A percentile compares a stretch with the other conserved stretches of the same genome.
These are phyloP conservation scores for Plecturocebus donacophilus DNA, from an alignment of 2,113 vertebrate genomes.

Conservation along the genomic window DNA sequence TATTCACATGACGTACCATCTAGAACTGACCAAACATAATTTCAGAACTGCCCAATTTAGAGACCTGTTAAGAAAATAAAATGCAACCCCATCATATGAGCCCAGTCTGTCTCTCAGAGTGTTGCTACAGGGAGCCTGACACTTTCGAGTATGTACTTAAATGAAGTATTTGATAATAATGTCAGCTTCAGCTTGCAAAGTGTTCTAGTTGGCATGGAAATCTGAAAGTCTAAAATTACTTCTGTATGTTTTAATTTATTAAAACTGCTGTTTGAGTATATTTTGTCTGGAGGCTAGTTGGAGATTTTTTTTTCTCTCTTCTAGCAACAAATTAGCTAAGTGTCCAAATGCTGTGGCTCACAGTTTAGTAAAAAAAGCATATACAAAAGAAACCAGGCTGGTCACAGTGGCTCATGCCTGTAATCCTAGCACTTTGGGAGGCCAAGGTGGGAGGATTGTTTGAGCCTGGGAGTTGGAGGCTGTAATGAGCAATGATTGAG, in stretches of 20 bases:
- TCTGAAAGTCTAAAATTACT: conserved; percentile 21
- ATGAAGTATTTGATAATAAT: not conserved
- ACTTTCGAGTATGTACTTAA: not conserved
- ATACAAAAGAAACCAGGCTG: not conserved
- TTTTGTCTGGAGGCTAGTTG: not conserved
- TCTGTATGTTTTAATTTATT: not conserved
- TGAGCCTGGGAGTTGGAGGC: too few relatives aligned
- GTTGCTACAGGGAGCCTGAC: not conserved
- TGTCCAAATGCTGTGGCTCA: conserved; percentile 1
- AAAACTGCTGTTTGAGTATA: not conserved
- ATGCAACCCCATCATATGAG: not conserved
- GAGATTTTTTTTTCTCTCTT: not conserved
- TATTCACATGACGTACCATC: conserved; percentile 44
- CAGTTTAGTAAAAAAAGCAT: not conserved
- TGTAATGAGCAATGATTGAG: too few relatives aligned
- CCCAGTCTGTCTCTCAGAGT: not conserved
- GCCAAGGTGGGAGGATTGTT: too few relatives aligned
- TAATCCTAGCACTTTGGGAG: too few relatives aligned
- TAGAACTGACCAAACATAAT: conserved; percentile 6
- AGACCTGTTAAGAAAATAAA: conserved; percentile 47
- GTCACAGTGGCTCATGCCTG: too few relatives aligned
- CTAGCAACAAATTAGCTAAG: not conserved
- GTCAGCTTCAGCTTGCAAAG: conserved; percentile 10
- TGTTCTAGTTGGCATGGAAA: not conserved
- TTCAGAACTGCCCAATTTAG: conserved; percentile 18